A percentile compares a stretch with the other conserved stretches of the same genome.
Evolutionary conservation across 2,797 vertebrate species (phyloP).

Genomic region (Epinephelus malabaricus): DNA sequence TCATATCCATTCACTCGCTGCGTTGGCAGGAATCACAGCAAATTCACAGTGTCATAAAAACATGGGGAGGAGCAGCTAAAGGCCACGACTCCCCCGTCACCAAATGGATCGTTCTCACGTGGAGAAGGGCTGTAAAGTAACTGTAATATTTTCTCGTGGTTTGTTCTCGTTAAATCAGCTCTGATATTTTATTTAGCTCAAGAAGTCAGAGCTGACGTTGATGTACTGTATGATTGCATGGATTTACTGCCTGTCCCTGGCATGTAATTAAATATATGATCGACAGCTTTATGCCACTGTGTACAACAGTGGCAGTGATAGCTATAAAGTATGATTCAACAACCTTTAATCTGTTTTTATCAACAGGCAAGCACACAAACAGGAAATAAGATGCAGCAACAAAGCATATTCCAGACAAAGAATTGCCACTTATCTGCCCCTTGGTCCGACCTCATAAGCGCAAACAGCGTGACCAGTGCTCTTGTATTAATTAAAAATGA

Average conservation of each 20-base stretch:
- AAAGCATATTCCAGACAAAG: neutral
- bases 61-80: conserved; percentile 18
- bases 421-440: neutral
- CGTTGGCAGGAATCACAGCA: conserved; percentile 70
- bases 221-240: neutral
- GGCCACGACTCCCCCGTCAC: conserved; percentile 15
- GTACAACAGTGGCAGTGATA: neutral
- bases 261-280: conserved; percentile 24
- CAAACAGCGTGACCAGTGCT: neutral
- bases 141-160: conserved; percentile 5
- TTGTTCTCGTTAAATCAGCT: neutral
- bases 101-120: conserved; percentile 20
- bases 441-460: neutral
- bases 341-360: neutral
- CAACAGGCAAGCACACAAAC: neutral
- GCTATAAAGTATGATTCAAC: neutral
- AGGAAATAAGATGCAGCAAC: neutral
- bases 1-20: conserved; percentile 66
- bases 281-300: neutral
- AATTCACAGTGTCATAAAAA: conserved; percentile 59
- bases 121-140: conserved; percentile 23
- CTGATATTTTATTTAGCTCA: neutral
- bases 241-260: conserved; percentile 7
- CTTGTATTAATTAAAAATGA: neutral
- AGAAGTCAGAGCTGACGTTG: neutral